Base-by-base conservation (phyloP, 2,888 invertebrate species). In the Brachyptera putata region DNA sequence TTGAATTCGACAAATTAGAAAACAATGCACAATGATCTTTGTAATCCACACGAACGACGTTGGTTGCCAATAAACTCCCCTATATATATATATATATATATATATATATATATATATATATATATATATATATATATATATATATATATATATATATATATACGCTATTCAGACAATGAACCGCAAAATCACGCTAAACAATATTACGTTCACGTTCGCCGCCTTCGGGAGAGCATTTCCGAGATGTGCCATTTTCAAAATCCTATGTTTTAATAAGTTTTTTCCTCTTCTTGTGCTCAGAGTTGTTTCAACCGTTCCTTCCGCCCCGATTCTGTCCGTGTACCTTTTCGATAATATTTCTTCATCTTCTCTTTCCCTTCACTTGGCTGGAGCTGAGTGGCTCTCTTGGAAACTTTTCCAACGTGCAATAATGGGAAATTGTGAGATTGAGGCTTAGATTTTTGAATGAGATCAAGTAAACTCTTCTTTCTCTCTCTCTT, bases 271-370 rank as follows among this genome's bases (percentile, higher is more conserved):
- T 53, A 53, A 53, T 53, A 53, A 53, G 53, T 53, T 36, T 53
- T 53, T 16, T 25, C 36, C 46, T 22, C 46, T 21, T n/a, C 24
- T 21, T 13, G 30, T 16, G 53, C 36, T 16, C 16, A 18, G 53
- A 53, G 53, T 53, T 53, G 53, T 53, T 53, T 34, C 53, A 36
- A 36, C 53, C 36, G 36, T 53, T 53, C 21, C 34, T 53, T n/a
- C n/a, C n/a, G n/a, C n/a, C n/a, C n/a, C n/a, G 53, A 53, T 34
- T 53, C 53, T 34, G 53, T 53, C 36, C 53, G 53, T 53, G 53
- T 36, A 53, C 53, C 34, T 53, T 50, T 50, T 53, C 53, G 53
- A 53, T 53, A 53, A 53, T 53, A 53, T 53, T 53, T 53, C 53
- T 53, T 53, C 53, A 53, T 53, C 53, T 36, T 18, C 34, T 21